Evolutionary conservation across 2,797 vertebrate genomes (phyloP).

Genomic region (Esox lucius): DNA sequence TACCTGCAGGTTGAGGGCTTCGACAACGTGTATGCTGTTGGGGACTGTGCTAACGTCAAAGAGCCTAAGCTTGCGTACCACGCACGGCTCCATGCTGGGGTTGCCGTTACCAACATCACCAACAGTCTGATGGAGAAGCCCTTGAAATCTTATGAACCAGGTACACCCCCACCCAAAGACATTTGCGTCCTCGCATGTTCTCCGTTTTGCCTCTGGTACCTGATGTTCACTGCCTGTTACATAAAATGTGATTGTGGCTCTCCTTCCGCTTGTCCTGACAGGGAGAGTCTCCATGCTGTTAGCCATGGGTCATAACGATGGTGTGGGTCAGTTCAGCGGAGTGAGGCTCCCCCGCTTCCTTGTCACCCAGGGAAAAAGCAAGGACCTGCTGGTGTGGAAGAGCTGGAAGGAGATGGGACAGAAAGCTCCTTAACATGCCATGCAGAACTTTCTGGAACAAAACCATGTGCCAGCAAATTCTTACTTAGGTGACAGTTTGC

Average conservation of each 20-base stretch:
- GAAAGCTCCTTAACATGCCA: slow-evolving; percentile 66
- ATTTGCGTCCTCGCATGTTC: neutral
- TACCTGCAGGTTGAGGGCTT: slow-evolving; percentile 84
- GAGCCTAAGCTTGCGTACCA: slow-evolving; percentile 91
- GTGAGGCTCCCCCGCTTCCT: slow-evolving; percentile 74
- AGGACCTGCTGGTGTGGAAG: slow-evolving; percentile 82
- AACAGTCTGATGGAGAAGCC: slow-evolving; percentile 77
- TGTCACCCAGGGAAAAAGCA: slow-evolving; percentile 79
- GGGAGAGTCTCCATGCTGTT: slow-evolving; percentile 86
- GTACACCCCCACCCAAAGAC: slow-evolving; percentile 51
- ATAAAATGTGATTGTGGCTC: neutral
- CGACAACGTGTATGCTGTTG: slow-evolving; percentile 83
- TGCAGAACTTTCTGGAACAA: slow-evolving; percentile 23
- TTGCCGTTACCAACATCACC: slow-evolving; percentile 82
- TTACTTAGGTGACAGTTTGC: neutral
- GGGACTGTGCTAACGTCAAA: slow-evolving; percentile 81
- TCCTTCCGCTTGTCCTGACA: slow-evolving; percentile 47
- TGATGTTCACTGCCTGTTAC: neutral
- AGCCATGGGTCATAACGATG: slow-evolving; percentile 85
- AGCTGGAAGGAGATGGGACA: slow-evolving; percentile 87
- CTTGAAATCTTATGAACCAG: slow-evolving; percentile 81
- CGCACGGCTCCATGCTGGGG: slow-evolving; percentile 78
- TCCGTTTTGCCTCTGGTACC: neutral
- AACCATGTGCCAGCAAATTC: neutral
- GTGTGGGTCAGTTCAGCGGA: slow-evolving; percentile 86